phyloP scores from a whole-genome alignment of 2,888 invertebrate genomes.

The Apoderus coryli region DNA sequence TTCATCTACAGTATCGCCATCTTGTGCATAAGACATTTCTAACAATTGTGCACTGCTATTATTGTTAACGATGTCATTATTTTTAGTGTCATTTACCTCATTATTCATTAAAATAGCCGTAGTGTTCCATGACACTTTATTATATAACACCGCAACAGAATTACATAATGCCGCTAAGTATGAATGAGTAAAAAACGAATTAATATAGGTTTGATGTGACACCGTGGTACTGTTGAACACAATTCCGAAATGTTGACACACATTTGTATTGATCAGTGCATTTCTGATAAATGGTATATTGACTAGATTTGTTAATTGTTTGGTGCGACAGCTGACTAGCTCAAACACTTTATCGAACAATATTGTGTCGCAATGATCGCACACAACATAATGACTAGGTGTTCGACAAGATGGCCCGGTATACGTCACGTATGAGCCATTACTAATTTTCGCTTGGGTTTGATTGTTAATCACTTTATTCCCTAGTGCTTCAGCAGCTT shows the following conservation, averaged over 20 bases:
- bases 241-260: conserved; percentile 48
- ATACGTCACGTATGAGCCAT: conserved; percentile 29
- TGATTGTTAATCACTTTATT: conserved; percentile 53
- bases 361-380: conserved; percentile 58
- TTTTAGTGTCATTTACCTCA: no score
- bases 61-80: no score
- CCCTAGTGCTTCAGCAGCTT: conserved; percentile 74
- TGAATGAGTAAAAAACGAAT: conserved; percentile 47
- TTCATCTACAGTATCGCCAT: no score
- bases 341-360: conserved; percentile 58
- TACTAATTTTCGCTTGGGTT: conserved; percentile 36
- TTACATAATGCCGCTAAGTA: conserved; percentile 69
- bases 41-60: no score
- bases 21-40: no score
- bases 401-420: conserved; percentile 43
- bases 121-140: conserved; percentile 50
- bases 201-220: no score
- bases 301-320: conserved; percentile 44
- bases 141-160: conserved; percentile 50
- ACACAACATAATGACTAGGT: conserved; percentile 58
- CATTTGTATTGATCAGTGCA: conserved; percentile 44
- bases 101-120: no score
- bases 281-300: conserved; percentile 43
- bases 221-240: no score
- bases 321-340: conserved; percentile 54